phyloP scores from a whole-genome alignment of 2,888 invertebrate species.

The Tuta absoluta region DNA sequence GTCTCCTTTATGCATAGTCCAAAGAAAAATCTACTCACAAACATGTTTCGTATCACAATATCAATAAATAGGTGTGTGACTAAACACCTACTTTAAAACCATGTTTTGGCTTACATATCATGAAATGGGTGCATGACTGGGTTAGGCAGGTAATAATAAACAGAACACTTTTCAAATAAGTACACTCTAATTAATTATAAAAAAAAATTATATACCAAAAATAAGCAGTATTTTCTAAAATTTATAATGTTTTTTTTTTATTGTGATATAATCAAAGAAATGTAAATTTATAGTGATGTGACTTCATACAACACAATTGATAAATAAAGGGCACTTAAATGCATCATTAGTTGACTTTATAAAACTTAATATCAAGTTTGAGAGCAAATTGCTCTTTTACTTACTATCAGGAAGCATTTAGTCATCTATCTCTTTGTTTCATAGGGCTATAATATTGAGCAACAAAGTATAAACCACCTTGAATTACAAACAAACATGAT shows the following conservation, averaged over 20 bases:
- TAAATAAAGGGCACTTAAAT: neutral
- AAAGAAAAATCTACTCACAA: no score
- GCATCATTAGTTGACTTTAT: neutral
- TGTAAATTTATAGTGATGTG: neutral
- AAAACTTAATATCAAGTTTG: neutral
- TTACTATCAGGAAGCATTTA: neutral
- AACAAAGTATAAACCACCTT: neutral
- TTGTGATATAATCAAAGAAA: neutral
- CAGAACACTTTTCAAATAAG: no score
- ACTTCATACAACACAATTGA: neutral
- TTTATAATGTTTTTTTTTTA: neutral
- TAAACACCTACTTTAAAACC: no score
- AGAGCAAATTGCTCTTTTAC: neutral
- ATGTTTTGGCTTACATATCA: no score
- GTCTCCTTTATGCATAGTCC: no score
- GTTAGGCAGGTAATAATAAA: no score
- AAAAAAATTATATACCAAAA: neutral
- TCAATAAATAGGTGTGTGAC: no score
- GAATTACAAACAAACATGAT: no score
- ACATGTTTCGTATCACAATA: no score
- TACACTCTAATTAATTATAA: no score
- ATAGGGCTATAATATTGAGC: neutral
- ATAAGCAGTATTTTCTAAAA: no score
- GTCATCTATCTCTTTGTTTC: neutral
- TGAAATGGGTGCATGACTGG: no score